A percentile compares a stretch with the other conserved stretches of the same genome.
phyloP scores from a whole-genome alignment of 1,140 invertebrate genomes.

The Rhyacophila brunnea region DNA sequence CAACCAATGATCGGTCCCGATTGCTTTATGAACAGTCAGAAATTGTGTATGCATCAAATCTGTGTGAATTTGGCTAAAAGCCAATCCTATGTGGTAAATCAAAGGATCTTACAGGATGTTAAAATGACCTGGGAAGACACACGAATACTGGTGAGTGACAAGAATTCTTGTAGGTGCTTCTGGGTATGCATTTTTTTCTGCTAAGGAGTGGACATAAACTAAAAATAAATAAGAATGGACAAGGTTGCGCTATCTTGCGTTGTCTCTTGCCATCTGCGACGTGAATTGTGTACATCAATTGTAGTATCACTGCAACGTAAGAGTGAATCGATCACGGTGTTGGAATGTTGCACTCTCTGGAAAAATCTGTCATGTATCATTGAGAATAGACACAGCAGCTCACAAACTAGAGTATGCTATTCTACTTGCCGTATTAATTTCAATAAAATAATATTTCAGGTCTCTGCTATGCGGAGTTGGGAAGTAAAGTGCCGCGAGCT shows the following conservation, averaged over 20 bases:
- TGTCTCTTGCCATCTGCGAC: background rate
- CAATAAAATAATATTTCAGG: constrained; percentile 49
- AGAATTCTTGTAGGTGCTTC: background rate
- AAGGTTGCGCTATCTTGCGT: background rate
- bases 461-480: constrained; percentile 85
- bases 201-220: background rate
- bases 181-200: background rate
- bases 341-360: background rate
- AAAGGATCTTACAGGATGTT: no score
- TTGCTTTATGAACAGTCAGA: background rate
- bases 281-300: background rate
- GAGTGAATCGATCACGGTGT: background rate
- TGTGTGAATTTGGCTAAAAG: background rate
- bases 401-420: background rate
- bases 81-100: no score
- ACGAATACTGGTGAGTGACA: background rate
- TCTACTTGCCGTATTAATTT: background rate
- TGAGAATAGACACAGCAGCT: background rate
- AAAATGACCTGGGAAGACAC: no score
- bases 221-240: background rate
- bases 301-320: background rate
- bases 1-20: background rate
- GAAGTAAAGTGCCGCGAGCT: constrained; percentile 79
- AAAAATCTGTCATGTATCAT: background rate
- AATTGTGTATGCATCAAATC: no score